Conservation (phyloP, 1,140 invertebrate genomes). For the Hirudo medicinalis region DNA sequence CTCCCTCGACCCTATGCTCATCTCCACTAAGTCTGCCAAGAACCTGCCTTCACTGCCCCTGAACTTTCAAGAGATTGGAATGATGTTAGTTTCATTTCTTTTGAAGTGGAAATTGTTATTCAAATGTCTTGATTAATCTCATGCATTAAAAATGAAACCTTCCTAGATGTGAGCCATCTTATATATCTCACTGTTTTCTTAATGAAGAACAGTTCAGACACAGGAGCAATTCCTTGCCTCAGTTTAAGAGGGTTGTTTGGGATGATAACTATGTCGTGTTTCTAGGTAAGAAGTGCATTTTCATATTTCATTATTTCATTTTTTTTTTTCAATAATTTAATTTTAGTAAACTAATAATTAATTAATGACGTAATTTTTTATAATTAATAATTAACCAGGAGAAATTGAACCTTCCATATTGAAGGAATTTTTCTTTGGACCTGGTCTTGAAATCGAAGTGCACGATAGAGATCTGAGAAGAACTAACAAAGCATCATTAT, state of each 20-base stretch:
- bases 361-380: not conserved
- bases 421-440: not conserved
- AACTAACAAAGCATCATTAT: not conserved
- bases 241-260: not conserved
- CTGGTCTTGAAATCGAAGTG: not conserved
- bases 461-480: not conserved
- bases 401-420: not conserved
- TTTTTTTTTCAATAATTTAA: not conserved
- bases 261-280: slow-evolving; percentile 3
- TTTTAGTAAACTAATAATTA: not conserved
- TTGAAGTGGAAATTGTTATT: too few relatives aligned
- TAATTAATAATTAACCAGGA: not conserved
- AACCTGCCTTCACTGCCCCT: not conserved
- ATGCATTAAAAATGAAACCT: not conserved
- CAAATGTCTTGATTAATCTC: not conserved
- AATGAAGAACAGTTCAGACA: slow-evolving; percentile 1
- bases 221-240: not conserved
- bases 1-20: not conserved
- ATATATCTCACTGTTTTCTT: not conserved
- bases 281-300: not conserved
- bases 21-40: not conserved
- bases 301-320: not conserved
- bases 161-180: not conserved
- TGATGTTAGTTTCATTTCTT: slow-evolving; percentile 5
- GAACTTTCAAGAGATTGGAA: not conserved